Conservation (phyloP, 1,140 invertebrate species). For the Drosophila rhopaloa region DNA sequence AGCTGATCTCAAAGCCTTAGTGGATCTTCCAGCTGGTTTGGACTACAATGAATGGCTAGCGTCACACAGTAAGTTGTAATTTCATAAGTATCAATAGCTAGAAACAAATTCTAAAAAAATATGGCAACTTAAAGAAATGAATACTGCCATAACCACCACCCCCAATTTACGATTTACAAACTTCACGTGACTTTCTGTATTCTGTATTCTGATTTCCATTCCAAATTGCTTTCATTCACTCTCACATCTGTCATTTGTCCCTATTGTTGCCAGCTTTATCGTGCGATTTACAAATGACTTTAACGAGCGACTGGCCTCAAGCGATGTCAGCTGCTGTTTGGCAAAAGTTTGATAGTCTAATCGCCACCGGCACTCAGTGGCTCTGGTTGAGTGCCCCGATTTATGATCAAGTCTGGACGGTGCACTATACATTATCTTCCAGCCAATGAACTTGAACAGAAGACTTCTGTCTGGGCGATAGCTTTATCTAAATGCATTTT, state of each 20-base stretch:
- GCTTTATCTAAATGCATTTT: constrained; percentile 18
- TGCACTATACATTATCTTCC: constrained; percentile 10
- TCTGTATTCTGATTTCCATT: constrained; percentile 14
- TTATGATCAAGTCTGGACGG: constrained; percentile 6
- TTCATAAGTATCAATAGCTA: too few species aligned
- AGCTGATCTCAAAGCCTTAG: constrained; percentile 95
- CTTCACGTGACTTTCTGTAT: constrained; percentile 32
- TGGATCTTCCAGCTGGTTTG: constrained; percentile 96
- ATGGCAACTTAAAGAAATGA: too few species aligned
- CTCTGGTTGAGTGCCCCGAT: constrained; percentile 26
- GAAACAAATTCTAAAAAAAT: too few species aligned
- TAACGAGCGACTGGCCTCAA: constrained; percentile 14
- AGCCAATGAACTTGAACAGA: constrained; percentile 25
- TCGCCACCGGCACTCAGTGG: constrained; percentile 18
- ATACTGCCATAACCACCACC: too few species aligned
- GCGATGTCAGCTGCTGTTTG: constrained; percentile 11
- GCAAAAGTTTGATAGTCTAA: constrained; percentile 41
- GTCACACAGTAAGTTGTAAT: constrained; percentile 93
- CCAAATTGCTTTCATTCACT: constrained; percentile 33
- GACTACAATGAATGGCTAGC: constrained; percentile 99
- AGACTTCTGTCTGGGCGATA: constrained; percentile 10
- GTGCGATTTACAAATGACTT: constrained; percentile 52
- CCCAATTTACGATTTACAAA: not conserved
- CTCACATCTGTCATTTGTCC: constrained; percentile 9
- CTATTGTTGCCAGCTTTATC: constrained; percentile 39